phyloP scores from a whole-genome alignment of 2,888 invertebrate species.

The Aspidapion aeneum region DNA sequence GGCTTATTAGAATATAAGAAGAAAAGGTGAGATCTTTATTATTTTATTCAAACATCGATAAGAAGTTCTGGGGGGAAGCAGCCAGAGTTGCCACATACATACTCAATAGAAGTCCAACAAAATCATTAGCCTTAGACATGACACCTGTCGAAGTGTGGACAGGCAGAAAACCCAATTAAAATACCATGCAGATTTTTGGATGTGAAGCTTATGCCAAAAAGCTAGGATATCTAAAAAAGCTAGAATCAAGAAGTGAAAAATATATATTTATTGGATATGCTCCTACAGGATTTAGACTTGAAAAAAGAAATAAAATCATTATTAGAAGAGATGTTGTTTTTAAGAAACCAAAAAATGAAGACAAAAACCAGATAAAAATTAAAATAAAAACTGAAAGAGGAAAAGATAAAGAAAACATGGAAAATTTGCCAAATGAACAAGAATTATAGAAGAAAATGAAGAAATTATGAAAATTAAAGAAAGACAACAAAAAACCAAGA shows the following conservation, averaged over 20 bases:
- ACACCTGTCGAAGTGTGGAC: constrained; percentile 37
- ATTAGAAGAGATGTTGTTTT: constrained; percentile 22
- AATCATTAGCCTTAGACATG: constrained; percentile 12
- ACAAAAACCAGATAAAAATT: neutral
- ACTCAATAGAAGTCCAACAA: constrained; percentile 22
- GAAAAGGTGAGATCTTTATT: constrained; percentile 27
- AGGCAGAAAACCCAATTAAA: constrained; percentile 32
- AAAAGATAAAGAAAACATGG: neutral
- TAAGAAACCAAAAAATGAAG: constrained; percentile 9
- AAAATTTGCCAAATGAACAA: neutral
- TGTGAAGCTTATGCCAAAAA: constrained; percentile 31
- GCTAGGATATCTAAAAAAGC: constrained; percentile 30
- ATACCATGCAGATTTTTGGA: constrained; percentile 35
- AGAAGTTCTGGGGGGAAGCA: constrained; percentile 25
- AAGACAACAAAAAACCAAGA: constrained; percentile 1
- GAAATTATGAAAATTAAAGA: neutral
- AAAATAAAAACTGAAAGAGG: constrained; percentile 6
- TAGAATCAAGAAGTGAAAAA: constrained; percentile 32
- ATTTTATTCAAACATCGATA: constrained; percentile 17
- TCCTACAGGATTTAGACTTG: constrained; percentile 21
- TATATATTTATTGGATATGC: constrained; percentile 29
- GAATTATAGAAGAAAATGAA: constrained; percentile 8
- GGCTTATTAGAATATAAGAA: constrained; percentile 26
- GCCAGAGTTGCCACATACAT: constrained; percentile 17
- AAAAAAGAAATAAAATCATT: constrained; percentile 13